These are phyloP conservation scores for Eulithis testata DNA, from an alignment of 2,888 invertebrate genomes.

Conservation along the genomic window DNA sequence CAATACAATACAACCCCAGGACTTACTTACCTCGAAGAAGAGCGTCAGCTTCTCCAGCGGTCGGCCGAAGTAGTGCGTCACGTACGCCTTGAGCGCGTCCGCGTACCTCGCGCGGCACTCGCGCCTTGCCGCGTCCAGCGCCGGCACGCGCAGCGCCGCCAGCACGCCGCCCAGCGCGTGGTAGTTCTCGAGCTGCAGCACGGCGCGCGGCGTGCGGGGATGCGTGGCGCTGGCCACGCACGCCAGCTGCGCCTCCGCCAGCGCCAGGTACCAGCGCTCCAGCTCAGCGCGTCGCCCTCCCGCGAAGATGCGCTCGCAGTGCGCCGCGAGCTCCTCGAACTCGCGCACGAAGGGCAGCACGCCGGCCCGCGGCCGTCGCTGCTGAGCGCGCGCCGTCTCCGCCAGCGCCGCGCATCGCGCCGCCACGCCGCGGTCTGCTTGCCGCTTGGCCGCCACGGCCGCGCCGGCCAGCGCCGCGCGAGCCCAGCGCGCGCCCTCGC, in stretches of 20 bases:
- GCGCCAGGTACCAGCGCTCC: conserved; percentile 89
- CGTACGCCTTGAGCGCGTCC: conserved; percentile 95
- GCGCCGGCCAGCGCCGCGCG: conserved; percentile 69
- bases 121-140: conserved; percentile 94
- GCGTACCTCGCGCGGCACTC: conserved; percentile 96
- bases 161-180: conserved; percentile 95
- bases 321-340: conserved; percentile 94
- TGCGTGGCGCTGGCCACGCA: conserved; percentile 89
- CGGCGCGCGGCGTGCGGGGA: conserved; percentile 92
- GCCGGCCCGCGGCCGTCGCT: conserved; percentile 91
- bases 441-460: conserved; percentile 69
- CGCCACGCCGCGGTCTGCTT: conserved; percentile 93
- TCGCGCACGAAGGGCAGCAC: conserved; percentile 95
- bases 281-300: conserved; percentile 69
- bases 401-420: conserved; percentile 92
- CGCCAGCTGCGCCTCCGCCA: conserved; percentile 94
- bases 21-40: conserved; percentile 91
- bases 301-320: conserved; percentile 94
- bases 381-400: conserved; percentile 77
- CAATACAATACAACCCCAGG: background rate
- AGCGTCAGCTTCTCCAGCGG: conserved; percentile 86
- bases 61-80: conserved; percentile 96
- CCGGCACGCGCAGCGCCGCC: conserved; percentile 94
- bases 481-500: conserved; percentile 90
- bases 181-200: conserved; percentile 89